These are phyloP conservation scores for Strigops habroptila DNA, from an alignment of 2,113 vertebrate genomes.

Conservation along the genomic window DNA sequence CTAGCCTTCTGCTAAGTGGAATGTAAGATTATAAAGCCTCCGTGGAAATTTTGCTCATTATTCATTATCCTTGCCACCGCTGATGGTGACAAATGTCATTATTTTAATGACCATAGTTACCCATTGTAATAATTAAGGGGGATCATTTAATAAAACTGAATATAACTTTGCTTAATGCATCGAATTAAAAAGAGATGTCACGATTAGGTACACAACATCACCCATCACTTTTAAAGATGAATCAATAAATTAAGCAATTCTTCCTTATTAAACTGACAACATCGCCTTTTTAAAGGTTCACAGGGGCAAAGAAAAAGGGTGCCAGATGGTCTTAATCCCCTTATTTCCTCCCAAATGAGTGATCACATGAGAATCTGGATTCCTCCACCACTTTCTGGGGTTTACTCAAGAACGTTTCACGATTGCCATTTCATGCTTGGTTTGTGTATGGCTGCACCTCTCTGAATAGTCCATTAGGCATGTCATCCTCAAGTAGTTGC, in stretches of 20 bases:
- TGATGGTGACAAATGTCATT: constrained; percentile 58
- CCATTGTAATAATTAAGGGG: constrained; percentile 61
- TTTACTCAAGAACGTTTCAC: background rate
- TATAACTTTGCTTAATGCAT: constrained; percentile 32
- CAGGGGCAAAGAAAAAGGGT: background rate
- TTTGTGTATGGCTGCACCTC: background rate
- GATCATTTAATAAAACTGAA: constrained; percentile 44
- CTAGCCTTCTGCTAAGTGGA: background rate
- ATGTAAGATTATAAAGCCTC: background rate
- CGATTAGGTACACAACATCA: constrained; percentile 17
- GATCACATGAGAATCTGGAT: background rate
- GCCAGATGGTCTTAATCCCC: background rate
- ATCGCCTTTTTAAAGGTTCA: background rate
- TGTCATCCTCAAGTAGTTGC: background rate
- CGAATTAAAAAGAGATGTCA: constrained; percentile 51
- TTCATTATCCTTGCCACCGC: constrained; percentile 30
- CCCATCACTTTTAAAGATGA: constrained; percentile 27
- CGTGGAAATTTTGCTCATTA: constrained; percentile 25
- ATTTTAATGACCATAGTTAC: constrained; percentile 60
- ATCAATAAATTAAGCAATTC: constrained; percentile 23
- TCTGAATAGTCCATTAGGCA: background rate
- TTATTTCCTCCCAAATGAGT: background rate
- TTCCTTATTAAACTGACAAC: background rate
- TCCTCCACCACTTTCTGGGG: background rate
- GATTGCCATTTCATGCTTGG: background rate